These are phyloP conservation scores for Anoura caudifer DNA, from an alignment of 2,113 vertebrate species.

Conservation along the genomic window DNA sequence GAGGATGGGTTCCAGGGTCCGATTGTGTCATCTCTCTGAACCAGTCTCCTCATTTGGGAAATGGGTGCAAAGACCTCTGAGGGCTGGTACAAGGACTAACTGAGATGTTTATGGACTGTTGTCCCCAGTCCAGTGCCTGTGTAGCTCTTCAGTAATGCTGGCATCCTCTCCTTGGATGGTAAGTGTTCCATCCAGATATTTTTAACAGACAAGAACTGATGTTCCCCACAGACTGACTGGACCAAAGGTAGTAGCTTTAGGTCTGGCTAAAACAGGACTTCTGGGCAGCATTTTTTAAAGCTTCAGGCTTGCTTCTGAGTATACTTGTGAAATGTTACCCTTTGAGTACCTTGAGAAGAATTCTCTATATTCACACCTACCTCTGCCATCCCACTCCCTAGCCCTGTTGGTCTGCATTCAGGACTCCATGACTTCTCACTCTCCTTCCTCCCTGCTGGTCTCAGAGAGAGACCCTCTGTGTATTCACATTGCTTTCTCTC, in stretches of 20 bases:
- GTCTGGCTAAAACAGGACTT: background rate
- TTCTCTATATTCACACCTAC: background rate
- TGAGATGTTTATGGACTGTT: no score
- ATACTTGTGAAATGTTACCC: background rate
- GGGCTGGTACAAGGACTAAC: background rate
- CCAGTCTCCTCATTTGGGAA: background rate
- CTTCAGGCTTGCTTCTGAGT: background rate
- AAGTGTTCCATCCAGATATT: background rate
- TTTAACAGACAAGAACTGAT: background rate
- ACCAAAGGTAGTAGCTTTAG: background rate
- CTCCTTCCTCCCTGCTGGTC: background rate
- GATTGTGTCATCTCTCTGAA: background rate
- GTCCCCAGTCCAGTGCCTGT: background rate
- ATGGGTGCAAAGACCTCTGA: background rate
- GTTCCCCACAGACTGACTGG: background rate
- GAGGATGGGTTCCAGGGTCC: background rate
- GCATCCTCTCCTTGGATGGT: background rate
- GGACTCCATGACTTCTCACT: conserved; percentile 38
- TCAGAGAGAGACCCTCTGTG: background rate
- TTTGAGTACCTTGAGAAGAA: background rate
- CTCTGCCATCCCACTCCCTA: background rate
- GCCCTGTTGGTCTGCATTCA: background rate
- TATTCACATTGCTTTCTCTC: background rate
- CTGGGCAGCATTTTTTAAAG: background rate
- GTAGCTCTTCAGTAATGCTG: background rate